phyloP scores from a whole-genome alignment of 2,888 invertebrate genomes.

The Suillia variegata region DNA sequence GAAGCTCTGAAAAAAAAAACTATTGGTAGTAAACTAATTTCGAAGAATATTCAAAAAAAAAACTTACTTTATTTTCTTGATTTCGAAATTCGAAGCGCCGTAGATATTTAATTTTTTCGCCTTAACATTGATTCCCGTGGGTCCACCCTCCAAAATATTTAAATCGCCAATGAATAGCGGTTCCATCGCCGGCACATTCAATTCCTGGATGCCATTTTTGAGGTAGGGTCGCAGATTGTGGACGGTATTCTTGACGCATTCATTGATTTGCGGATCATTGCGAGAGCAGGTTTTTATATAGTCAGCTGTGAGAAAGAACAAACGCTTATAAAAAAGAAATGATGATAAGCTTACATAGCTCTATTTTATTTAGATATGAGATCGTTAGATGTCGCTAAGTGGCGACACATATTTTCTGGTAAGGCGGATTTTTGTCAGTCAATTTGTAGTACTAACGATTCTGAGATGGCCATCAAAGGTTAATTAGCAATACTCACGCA shows the following conservation, averaged over 20 bases:
- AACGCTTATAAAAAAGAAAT: too few relatives aligned
- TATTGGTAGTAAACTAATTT: too few relatives aligned
- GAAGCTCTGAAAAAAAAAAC: slow-evolving; percentile 23
- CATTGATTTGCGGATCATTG: slow-evolving; percentile 67
- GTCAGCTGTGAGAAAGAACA: slow-evolving; percentile 65
- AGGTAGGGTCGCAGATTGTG: slow-evolving; percentile 68
- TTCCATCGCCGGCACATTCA: slow-evolving; percentile 73
- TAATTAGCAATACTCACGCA: too few relatives aligned
- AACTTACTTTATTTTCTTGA: slow-evolving; percentile 62
- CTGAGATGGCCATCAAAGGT: too few relatives aligned
- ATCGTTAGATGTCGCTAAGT: too few relatives aligned
- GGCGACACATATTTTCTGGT: too few relatives aligned
- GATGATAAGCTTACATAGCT: too few relatives aligned
- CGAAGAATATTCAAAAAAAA: too few relatives aligned
- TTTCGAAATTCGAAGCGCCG: slow-evolving; percentile 70
- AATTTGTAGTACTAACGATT: too few relatives aligned
- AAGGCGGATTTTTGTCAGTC: too few relatives aligned
- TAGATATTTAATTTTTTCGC: slow-evolving; percentile 67
- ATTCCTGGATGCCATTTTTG: slow-evolving; percentile 69
- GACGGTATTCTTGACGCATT: slow-evolving; percentile 69
- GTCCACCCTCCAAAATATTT: slow-evolving; percentile 68
- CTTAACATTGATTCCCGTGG: slow-evolving; percentile 43
- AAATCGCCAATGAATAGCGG: slow-evolving; percentile 73
- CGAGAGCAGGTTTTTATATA: slow-evolving; percentile 72
- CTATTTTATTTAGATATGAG: too few relatives aligned